These are phyloP conservation scores for Callithrix jacchus DNA, from an alignment of 2,113 vertebrate species.

Conservation along the genomic window DNA sequence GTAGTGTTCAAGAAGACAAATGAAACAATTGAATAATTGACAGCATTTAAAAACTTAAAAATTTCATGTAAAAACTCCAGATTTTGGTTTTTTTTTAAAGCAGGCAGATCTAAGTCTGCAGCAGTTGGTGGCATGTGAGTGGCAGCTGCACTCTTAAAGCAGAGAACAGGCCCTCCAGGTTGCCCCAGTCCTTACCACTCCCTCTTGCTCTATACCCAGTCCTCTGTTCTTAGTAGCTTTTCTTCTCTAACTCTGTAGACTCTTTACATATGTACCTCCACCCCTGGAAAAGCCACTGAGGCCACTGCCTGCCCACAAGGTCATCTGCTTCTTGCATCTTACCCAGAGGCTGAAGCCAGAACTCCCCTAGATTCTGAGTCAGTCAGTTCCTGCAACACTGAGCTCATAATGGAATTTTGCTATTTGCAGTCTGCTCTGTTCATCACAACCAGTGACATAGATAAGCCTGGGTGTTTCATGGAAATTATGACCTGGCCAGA, in stretches of 20 bases:
- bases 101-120: neutral
- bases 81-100: neutral
- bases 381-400: neutral
- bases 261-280: neutral
- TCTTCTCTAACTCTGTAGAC: neutral
- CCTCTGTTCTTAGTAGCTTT: neutral
- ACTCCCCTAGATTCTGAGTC: neutral
- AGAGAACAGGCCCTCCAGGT: neutral
- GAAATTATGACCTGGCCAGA: neutral
- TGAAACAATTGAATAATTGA: neutral
- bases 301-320: neutral
- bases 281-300: neutral
- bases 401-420: neutral
- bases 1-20: neutral
- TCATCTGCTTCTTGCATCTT: neutral
- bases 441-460: neutral
- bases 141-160: neutral
- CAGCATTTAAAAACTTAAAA: neutral
- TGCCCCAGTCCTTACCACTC: neutral
- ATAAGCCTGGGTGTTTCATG: neutral
- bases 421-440: neutral
- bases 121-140: neutral
- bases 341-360: neutral
- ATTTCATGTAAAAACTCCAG: neutral
- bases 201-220: neutral